Base-by-base conservation (phyloP, 2,113 vertebrate genomes). In the Peromyscus leucopus region DNA sequence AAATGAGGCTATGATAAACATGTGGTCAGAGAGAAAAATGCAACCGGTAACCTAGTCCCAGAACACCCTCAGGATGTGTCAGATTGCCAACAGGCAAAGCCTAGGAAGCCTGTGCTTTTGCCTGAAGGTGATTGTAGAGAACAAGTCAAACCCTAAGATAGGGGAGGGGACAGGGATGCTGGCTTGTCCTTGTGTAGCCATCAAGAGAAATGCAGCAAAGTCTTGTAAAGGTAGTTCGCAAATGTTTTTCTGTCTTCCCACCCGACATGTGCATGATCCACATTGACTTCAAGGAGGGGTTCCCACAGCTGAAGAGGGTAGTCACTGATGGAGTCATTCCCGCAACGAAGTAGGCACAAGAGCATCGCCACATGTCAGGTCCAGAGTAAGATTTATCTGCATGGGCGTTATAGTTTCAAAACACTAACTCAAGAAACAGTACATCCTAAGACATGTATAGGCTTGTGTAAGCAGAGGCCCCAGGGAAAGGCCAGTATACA, bases 151-250 rank as follows among this genome's bases (percentile, higher is more conserved):
- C 7, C 57, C 59, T 31, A 59, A 24, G n/a, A 4, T 26, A 57
- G 22, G n/a, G 36, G 57, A 7, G 3, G 21, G 71, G 71, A 39
- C n/a, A 74, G n/a, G 71, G n/a, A 39, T 74, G n/a, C 93, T 96
- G 93, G 91, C n/a, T 17, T 36, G 16, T 93, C 93, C 90, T 76
- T 71, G 95, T 96, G 95, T 42, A 63, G 8, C 61, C 61, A 46
- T 76, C 72, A 69, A 31, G 42, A 88, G 7, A 86, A 88, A 94
- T 28, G 48, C 51, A 84, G 80, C 69, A n/a, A 85, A 93, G 72
- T 65, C 95, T 95, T 89, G 39, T 74, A 24, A 92, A 93, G 91
- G 84, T 93, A 78, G 67, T 83, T 88, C 71, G 55, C 80, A 80
- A 92, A 89, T 42, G 36, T 71, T 79, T 75, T 96, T 90, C 88